Conservation (phyloP, 2,888 invertebrate species). For the Acholoe squamosa region DNA sequence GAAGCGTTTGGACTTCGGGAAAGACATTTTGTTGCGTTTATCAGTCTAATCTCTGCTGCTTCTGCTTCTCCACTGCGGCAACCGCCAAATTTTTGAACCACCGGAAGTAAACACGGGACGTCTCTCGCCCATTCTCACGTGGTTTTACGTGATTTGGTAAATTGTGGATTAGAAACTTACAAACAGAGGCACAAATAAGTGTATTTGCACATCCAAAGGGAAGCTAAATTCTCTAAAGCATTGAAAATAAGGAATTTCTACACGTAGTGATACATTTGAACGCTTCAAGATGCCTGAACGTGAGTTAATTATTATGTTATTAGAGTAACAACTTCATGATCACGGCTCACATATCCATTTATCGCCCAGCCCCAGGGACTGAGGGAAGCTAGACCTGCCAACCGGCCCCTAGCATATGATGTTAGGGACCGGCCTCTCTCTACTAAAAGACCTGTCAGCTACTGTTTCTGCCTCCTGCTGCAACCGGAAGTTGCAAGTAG, state of each 20-base stretch:
- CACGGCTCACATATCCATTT: neutral
- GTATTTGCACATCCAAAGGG: no score
- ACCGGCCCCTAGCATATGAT: no score
- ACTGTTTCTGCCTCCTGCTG: no score
- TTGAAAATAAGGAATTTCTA: neutral
- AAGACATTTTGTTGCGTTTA: slow-evolving; percentile 37
- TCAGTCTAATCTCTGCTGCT: neutral
- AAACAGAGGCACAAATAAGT: no score
- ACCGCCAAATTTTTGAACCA: slow-evolving; percentile 60
- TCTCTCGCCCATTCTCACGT: neutral
- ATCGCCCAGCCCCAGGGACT: no score
- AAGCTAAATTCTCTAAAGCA: neutral
- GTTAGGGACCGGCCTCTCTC: no score
- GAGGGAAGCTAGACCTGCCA: no score
- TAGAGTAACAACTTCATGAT: neutral
- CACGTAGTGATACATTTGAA: neutral
- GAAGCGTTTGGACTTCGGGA: slow-evolving; percentile 48
- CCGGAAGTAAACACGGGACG: slow-evolving; percentile 42
- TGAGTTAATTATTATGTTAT: neutral
- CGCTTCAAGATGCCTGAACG: slow-evolving; percentile 46
- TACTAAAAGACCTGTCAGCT: no score
- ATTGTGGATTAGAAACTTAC: no score
- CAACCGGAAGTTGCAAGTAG: no score
- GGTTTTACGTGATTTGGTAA: no score
- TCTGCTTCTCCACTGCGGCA: neutral